Evolutionary conservation across 2,888 invertebrate species (phyloP).

Genomic region (Acholoe squamosa): DNA sequence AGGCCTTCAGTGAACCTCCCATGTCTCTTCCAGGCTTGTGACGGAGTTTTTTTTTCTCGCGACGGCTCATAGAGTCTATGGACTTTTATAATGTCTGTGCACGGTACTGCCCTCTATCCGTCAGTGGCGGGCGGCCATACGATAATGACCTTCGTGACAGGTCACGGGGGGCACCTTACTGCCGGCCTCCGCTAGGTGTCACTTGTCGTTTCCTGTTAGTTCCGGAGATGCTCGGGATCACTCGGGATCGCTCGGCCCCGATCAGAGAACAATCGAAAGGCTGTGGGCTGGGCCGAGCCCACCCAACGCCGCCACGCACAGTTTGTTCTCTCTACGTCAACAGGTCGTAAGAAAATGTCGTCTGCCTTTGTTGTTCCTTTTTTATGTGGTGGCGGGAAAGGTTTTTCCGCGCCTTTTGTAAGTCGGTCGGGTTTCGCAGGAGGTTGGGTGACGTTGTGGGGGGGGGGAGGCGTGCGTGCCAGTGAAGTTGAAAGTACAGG

Average conservation of each 20-base stretch:
- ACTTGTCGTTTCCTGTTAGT: slow-evolving; percentile 54
- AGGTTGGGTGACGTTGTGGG: background rate
- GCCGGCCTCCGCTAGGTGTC: background rate
- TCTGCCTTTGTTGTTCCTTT: background rate
- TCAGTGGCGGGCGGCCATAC: slow-evolving; percentile 14
- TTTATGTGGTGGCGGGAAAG: background rate
- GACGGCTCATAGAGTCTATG: no score
- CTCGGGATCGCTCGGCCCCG: background rate
- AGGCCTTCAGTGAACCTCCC: no score
- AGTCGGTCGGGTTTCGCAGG: slow-evolving; percentile 25
- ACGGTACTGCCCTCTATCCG: slow-evolving; percentile 25
- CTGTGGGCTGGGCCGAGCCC: slow-evolving; percentile 33
- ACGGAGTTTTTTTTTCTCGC: no score
- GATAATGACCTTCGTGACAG: slow-evolving; percentile 48
- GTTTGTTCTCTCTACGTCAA: slow-evolving; percentile 45
- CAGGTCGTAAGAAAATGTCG: slow-evolving; percentile 58
- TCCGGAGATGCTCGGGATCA: slow-evolving; percentile 36
- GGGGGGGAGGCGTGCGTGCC: background rate
- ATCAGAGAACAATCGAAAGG: slow-evolving; percentile 20
- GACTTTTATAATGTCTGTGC: no score
- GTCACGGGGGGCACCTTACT: background rate
- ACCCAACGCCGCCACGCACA: slow-evolving; percentile 58
- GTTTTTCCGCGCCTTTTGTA: slow-evolving; percentile 8
- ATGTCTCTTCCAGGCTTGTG: no score
- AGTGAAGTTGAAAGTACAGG: no score